Conservation (phyloP, 2,113 vertebrate genomes). For the Colossoma macropomum region DNA sequence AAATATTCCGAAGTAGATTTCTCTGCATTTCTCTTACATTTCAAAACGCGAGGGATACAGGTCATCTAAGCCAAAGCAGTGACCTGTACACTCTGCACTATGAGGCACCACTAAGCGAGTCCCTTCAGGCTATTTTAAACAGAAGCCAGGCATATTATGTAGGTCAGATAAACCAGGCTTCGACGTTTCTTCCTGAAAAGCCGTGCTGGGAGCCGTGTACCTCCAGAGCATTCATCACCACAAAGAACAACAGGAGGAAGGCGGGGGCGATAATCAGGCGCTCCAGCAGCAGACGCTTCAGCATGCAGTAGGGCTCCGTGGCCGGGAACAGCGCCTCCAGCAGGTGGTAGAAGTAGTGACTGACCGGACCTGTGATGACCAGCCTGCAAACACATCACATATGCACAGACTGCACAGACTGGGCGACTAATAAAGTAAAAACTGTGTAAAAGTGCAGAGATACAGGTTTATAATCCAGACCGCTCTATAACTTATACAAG, state of each 20-base stretch:
- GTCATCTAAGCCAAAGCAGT: too few relatives aligned
- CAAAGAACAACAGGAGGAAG: constrained; percentile 85
- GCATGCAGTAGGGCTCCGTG: constrained; percentile 72
- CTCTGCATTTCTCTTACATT: too few relatives aligned
- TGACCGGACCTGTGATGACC: constrained; percentile 84
- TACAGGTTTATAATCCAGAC: not conserved
- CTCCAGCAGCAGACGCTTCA: constrained; percentile 85
- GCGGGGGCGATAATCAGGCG: constrained; percentile 84
- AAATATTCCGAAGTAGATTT: too few relatives aligned
- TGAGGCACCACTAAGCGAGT: too few relatives aligned
- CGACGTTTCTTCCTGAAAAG: too few relatives aligned
- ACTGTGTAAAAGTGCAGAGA: too few relatives aligned
- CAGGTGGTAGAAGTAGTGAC: constrained; percentile 86
- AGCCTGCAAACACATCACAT: constrained; percentile 70
- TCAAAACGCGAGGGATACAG: too few relatives aligned
- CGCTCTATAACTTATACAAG: not conserved
- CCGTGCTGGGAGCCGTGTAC: constrained; percentile 59
- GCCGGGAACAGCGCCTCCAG: constrained; percentile 83
- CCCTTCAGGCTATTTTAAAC: too few relatives aligned
- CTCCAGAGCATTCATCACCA: constrained; percentile 86
- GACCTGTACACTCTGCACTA: too few relatives aligned
- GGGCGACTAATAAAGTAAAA: too few relatives aligned
- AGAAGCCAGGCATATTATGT: too few relatives aligned
- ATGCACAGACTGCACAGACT: not conserved
- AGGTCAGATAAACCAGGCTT: too few relatives aligned